These are phyloP conservation scores for Aethes cnicana DNA, from an alignment of 2,888 invertebrate species.

Conservation along the genomic window DNA sequence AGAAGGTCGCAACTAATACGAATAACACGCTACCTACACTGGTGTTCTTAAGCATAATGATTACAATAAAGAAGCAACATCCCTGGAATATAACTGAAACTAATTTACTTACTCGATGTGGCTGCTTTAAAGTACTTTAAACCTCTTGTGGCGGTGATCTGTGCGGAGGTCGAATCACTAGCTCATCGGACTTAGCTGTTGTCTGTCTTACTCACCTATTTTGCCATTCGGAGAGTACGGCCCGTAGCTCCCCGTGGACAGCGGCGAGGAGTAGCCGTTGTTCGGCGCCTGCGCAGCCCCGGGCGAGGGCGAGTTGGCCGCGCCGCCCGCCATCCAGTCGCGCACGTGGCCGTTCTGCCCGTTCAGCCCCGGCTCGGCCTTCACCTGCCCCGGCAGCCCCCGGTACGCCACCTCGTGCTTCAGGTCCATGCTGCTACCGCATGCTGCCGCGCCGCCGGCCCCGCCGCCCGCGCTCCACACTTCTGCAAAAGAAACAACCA, in stretches of 20 bases:
- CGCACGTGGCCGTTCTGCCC: constrained; percentile 77
- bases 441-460: constrained; percentile 76
- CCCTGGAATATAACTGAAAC: too few species aligned
- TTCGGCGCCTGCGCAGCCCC: constrained; percentile 84
- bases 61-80: too few species aligned
- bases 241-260: constrained; percentile 94
- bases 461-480: constrained; percentile 80
- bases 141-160: too few species aligned
- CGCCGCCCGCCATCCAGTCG: constrained; percentile 79
- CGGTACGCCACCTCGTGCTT: constrained; percentile 85
- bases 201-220: constrained; percentile 92
- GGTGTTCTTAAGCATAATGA: too few species aligned
- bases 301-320: constrained; percentile 84
- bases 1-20: too few species aligned
- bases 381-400: constrained; percentile 76
- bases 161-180: too few species aligned
- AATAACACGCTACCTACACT: too few species aligned
- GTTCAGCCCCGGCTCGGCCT: constrained; percentile 78
- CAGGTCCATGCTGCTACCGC: constrained; percentile 84
- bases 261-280: constrained; percentile 92
- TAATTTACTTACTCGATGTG: too few species aligned
- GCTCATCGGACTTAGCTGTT: too few species aligned
- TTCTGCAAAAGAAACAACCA: constrained; percentile 55
- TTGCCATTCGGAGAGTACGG: constrained; percentile 95
- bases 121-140: too few species aligned